phyloP scores from a whole-genome alignment of 2,888 invertebrate species.

The Seladonia tumulorum region DNA sequence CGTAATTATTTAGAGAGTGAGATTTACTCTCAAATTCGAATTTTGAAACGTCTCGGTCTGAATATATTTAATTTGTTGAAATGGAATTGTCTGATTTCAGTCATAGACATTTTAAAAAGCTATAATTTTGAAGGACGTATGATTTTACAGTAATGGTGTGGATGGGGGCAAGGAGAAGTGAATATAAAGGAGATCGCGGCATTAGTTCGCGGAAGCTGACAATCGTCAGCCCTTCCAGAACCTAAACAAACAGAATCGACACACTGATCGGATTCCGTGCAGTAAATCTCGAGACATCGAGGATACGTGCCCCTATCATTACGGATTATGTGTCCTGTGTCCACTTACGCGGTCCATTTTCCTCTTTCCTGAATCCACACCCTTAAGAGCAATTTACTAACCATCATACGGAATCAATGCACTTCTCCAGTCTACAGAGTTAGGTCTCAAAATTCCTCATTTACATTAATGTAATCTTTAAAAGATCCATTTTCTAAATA shows the following conservation, averaged over 20 bases:
- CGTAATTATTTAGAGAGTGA: not conserved
- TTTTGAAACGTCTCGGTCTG: not conserved
- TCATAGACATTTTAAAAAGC: too few relatives aligned
- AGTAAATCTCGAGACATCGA: slow-evolving; percentile 17
- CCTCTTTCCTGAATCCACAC: not conserved
- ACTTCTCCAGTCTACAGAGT: not conserved
- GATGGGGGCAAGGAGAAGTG: not conserved
- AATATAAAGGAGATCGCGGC: not conserved
- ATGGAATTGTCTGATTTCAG: too few relatives aligned
- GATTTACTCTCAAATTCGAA: not conserved
- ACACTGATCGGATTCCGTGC: slow-evolving; percentile 15
- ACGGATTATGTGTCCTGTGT: slow-evolving; percentile 6
- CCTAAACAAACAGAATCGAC: slow-evolving; percentile 12
- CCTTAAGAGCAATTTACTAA: not conserved
- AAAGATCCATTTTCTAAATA: too few relatives aligned
- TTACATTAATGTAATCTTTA: too few relatives aligned
- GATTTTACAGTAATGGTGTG: not conserved
- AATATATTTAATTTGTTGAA: too few relatives aligned
- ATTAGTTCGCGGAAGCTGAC: not conserved
- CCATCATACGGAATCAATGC: not conserved
- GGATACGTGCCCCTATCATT: slow-evolving; percentile 11
- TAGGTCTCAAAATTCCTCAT: too few relatives aligned
- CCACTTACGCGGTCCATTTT: not conserved
- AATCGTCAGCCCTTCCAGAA: not conserved
- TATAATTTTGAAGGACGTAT: too few relatives aligned